Base-by-base conservation (phyloP, 2,113 vertebrate species). In the Pluvialis apricaria region DNA sequence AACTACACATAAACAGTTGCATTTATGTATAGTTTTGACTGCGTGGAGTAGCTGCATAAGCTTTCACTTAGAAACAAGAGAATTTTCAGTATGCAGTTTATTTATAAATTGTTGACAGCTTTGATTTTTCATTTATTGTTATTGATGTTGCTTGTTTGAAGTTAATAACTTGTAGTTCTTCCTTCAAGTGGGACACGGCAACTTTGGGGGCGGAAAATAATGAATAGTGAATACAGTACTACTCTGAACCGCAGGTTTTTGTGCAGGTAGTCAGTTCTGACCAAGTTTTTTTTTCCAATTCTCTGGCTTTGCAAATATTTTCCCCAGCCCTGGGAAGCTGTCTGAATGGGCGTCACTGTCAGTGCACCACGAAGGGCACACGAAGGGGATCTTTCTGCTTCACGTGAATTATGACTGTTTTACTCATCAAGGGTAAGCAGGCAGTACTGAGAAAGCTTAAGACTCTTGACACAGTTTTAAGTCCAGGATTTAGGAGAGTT, bases 321-420 rank as follows among this genome's bases (percentile, higher is more conserved):
- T 69, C 12, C 5, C 26, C 21, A 15, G 1, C 36, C 17, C 13
- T 3, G 6, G 36, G 51, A 3, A 20, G 42, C 49, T 17, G n/a
- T 8, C 51, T 42, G 19, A 16, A 4, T 6, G 5, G 51, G 25
- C 10, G 2, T 24, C 8, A 0, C n/a, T 49, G 51, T 5, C 26
- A 4, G 42, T 4, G 22, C 15, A 19, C 8, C 49, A 8, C 16
- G 3, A 18, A 25, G 58, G 71, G 26, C 29, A 7, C 12, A 8
- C 29, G 2, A 4, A 21, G 31, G 1, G 13, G 25, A 15, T 42
- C 26, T 16, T 29, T 36, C 60, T 44, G 17, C 42, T 36, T 36
- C 77, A 4, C 1, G 4, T 29, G 31, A 38, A 13, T 40, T 3
- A 7, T 0, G 19, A 47, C 20, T 13, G 11, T 34, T 57, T 57